Conservation (phyloP, 2,113 vertebrate species). For the Pangasianodon gigas region DNA sequence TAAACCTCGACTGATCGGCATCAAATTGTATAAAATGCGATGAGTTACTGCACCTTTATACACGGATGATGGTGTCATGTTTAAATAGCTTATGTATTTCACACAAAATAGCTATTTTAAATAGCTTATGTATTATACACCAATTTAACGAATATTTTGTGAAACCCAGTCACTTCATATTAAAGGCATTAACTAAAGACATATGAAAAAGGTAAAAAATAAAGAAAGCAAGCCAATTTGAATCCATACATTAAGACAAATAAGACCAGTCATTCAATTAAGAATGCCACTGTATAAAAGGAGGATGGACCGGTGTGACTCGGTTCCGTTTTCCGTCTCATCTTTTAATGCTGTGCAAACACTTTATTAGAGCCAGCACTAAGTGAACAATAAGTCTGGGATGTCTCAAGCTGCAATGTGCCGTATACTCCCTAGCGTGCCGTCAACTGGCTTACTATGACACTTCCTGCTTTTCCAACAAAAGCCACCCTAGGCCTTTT, state of each 20-base stretch:
- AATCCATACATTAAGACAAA: background rate
- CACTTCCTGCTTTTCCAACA: background rate
- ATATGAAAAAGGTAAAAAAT: background rate
- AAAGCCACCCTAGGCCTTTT: background rate
- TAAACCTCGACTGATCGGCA: no score
- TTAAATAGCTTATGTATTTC: background rate
- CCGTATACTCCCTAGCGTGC: background rate
- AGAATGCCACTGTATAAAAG: background rate
- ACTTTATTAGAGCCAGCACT: background rate
- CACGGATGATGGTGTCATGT: background rate
- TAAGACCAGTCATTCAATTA: background rate
- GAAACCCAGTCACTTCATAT: background rate
- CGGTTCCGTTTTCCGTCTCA: background rate
- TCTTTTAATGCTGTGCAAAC: background rate
- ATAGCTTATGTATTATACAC: background rate
- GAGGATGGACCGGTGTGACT: background rate
- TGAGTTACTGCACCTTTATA: background rate
- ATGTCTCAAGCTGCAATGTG: background rate
- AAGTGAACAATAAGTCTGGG: background rate
- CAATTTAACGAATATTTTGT: background rate
- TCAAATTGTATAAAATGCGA: no score
- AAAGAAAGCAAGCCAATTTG: background rate
- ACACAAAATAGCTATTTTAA: background rate
- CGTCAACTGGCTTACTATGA: slow-evolving; percentile 1
- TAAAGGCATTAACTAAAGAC: background rate